Conservation (phyloP, 2,113 vertebrate genomes). For the Lepidiolamprologus cunningtoni region DNA sequence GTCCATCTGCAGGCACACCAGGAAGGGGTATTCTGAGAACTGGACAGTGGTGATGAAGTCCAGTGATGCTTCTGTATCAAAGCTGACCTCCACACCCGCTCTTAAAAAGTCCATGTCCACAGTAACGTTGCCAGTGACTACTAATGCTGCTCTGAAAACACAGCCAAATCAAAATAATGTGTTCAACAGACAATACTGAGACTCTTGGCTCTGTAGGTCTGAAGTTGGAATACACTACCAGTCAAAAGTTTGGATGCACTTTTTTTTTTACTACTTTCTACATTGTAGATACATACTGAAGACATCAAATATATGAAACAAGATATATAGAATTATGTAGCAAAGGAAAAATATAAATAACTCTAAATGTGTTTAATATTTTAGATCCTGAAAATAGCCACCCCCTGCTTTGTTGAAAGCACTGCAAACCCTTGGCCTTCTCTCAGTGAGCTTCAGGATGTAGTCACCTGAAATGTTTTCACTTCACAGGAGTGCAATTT, state of each 20-base stretch:
- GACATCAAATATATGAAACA: neutral
- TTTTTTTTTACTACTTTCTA: neutral
- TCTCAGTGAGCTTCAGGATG: neutral
- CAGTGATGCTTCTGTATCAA: constrained; percentile 79
- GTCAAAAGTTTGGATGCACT: neutral
- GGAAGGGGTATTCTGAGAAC: constrained; percentile 95
- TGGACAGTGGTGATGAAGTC: constrained; percentile 93
- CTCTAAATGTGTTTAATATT: neutral
- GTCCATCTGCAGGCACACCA: constrained; percentile 97
- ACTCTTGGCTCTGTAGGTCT: neutral
- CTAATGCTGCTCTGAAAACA: constrained; percentile 76
- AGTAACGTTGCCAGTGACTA: constrained; percentile 74
- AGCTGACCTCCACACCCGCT: constrained; percentile 79
- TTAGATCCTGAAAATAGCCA: neutral
- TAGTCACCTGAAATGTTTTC: neutral
- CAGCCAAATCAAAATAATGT: neutral
- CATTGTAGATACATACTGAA: neutral
- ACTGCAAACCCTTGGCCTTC: neutral
- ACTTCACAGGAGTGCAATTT: neutral
- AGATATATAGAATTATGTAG: neutral
- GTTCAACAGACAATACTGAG: neutral
- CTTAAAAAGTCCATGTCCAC: constrained; percentile 87
- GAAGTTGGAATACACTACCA: neutral
- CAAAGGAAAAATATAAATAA: neutral
- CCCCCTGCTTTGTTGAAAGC: neutral